Evolutionary conservation across 2,113 vertebrate species (phyloP), one percentile per base, ranked within the genome.

Genomic region (Coreoperca whiteheadi): DNA sequence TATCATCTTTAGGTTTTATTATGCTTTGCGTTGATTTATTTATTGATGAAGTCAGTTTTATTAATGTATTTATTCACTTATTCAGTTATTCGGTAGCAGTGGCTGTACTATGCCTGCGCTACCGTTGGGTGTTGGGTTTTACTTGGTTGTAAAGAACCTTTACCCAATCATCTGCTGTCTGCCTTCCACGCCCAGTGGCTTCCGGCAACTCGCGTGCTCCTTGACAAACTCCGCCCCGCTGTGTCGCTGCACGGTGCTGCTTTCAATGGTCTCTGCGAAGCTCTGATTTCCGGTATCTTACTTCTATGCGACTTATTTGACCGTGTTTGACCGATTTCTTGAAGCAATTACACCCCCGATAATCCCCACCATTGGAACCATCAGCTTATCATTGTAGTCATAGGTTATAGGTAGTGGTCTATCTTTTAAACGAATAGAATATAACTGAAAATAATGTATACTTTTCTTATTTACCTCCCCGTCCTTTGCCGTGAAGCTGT

Each of bases 111-210:
- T n/a, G n/a, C n/a, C n/a, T n/a, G n/a, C n/a, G n/a, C n/a, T n/a
- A n/a, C n/a, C n/a, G n/a, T n/a, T n/a, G n/a, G n/a, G n/a, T n/a
- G n/a, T n/a, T n/a, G n/a, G n/a, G n/a, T n/a, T n/a, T n/a, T n/a
- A n/a, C n/a, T n/a, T n/a, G n/a, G n/a, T n/a, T n/a, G n/a, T n/a
- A n/a, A n/a, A n/a, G n/a, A n/a, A n/a, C n/a, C n/a, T n/a, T 70
- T 5, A 77, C 51, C 90, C 90, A 93, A 92, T 92, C 85, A 69
- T 1, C 20, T 46, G 32, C 4, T 12, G 48, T 6, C 16, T 57
- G 1, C n/a, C 7, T 66, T 4, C 25, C 56, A 86, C 88, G 83
- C 89, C 87, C 79, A 18, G 54, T 8, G 20, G 46, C 39, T 69
- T 81, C 70, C 39, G 68, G 4, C 30, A 0, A 59, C 63, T 50